Evolutionary conservation across 1,140 invertebrate genomes (phyloP), one percentile per base, ranked within the genome.

Genomic region (Whitmania pigra): DNA sequence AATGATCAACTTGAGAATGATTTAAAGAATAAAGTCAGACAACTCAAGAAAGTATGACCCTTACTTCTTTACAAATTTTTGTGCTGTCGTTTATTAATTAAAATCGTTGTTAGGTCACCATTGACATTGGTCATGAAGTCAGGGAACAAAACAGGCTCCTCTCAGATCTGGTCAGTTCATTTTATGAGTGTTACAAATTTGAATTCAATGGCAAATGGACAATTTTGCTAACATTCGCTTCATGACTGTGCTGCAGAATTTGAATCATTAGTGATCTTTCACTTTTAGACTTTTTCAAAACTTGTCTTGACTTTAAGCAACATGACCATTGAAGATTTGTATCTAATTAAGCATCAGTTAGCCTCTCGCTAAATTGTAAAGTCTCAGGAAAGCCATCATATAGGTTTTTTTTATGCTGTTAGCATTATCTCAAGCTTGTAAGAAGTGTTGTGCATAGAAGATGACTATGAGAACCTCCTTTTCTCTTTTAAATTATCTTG

Each of bases 71-170:
- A 7, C 2, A 31, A 7, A 9, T 60, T 22, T 63, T 63, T 17
- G 1, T 63, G 29, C 29, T 63, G 57, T 7, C 11, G 3, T 20
- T 63, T 63, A 63, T 63, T 13, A 63, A 63, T 63, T 63, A 22
- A 63, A 63, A 13, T 63, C 22, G 13, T 49, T 49, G 5, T 63
- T 36, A 68, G 67, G 67, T 68, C 1, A 68, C 67, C 22, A 68
- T 68, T 43, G 67, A 68, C 67, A 68, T 68, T 68, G 67, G 67
- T 22, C 67, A 68, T 31, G 67, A 68, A 68, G 67, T 68, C n/a
- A 31, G 67, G 15, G 67, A 68, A 68, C 67, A 68, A 29, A 68
- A 68, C 67, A 31, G 36, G 40, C 25, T 68, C 22, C 9, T 68
- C n/a, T 29, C 22, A 36, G 67, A 68, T 22, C 22, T 68, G 67